Evolutionary conservation across 2,888 invertebrate species (phyloP), one percentile per base, ranked within the genome.

Genomic region (Noctua janthe): DNA sequence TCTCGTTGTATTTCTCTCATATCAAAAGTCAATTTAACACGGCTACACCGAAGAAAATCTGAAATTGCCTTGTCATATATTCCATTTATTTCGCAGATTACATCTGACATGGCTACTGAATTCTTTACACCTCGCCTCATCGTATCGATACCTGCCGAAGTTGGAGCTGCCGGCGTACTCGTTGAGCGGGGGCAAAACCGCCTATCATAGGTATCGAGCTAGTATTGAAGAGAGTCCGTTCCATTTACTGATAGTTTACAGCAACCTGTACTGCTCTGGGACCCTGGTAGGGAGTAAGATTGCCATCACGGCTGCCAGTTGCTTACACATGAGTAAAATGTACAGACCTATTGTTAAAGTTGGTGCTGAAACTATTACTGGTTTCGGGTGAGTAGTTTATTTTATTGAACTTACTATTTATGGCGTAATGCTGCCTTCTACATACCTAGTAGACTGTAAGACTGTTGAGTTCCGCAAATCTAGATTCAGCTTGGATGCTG

Each of bases 281-380:
- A 89, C 91, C 54, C 84, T 97, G 64, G 88, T 96, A 62, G 86
- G 91, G 49, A 96, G 96, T 82, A 92, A 89, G 74, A 91, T 94
- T 7, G 94, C 94, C 1, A 74, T 95, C 3, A 95, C 96, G 0
- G 92, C 92, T 0, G 96, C 97, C 2, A 94, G 94, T 80, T 96
- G 96, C 87, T 92, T 96, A 35, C 64, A 87, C 2, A 86, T 80
- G 23, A 86, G 90, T 29, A 79, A 81, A 4, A 74, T 84, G 0
- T 87, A 88, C 23, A 84, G 84, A 35, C 87, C 92, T 1, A 47
- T 92, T 23, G 94, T 96, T 1, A 96, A 96, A 91, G 85, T 94
- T 73, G 96, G 96, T 0, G 83, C 92, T 6, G 89, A 87, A 8
- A 88, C 91, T 70, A 87, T 95, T 6, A 91, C 93, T 71, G 91